These are phyloP conservation scores for Ricordea florida DNA, from an alignment of 92 coral and sea anemone genomes.

Conservation along the genomic window DNA sequence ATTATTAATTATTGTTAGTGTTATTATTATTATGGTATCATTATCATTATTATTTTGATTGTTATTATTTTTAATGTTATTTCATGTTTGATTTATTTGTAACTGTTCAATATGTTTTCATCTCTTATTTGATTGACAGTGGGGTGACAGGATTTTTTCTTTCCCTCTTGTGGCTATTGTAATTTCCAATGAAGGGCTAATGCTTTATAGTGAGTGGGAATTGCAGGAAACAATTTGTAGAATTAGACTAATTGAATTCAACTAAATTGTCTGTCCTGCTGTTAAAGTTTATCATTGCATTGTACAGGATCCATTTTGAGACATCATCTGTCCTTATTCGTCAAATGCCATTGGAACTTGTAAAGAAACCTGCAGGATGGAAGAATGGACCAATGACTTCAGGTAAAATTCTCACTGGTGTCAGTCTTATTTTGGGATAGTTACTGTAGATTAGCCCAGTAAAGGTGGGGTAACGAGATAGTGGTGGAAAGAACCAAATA, in stretches of 20 bases:
- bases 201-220: too few relatives aligned
- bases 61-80: neutral
- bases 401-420: slow-evolving; percentile 31
- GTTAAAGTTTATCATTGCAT: neutral
- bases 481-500: too few relatives aligned
- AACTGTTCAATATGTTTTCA: too few relatives aligned
- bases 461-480: neutral
- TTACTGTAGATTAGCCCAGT: neutral
- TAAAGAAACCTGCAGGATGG: slow-evolving; percentile 63
- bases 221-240: too few relatives aligned
- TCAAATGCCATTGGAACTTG: slow-evolving; percentile 59
- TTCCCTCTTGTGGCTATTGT: too few relatives aligned
- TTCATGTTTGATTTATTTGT: too few relatives aligned
- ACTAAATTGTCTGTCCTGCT: too few relatives aligned
- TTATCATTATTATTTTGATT: neutral
- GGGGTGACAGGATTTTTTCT: too few relatives aligned
- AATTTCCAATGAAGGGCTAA: too few relatives aligned
- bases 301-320: slow-evolving; percentile 71
- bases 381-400: slow-evolving; percentile 50
- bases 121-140: too few relatives aligned
- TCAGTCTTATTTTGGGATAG: neutral
- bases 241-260: too few relatives aligned
- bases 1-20: neutral
- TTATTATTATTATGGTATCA: neutral
- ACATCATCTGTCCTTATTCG: slow-evolving; percentile 73